Percentiles rank a stretch among this genome's conserved stretches.
phyloP scores from a whole-genome alignment of 2,797 vertebrate species.

The Tauraco hartlaubi region DNA sequence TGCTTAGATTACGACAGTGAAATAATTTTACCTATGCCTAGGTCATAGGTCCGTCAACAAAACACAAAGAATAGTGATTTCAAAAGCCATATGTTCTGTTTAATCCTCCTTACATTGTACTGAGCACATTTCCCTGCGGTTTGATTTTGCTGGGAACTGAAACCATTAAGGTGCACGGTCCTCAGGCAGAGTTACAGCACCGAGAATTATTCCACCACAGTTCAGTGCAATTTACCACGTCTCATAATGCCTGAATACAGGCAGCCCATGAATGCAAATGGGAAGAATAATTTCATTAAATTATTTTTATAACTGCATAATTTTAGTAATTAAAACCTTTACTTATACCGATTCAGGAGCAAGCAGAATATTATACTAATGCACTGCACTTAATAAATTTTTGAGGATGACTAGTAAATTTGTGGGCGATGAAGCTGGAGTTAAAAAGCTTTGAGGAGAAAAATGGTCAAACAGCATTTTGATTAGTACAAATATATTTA shows the following conservation, averaged over 20 bases:
- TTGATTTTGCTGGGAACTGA: constrained; percentile 24
- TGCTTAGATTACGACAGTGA: not conserved
- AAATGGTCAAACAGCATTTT: constrained; percentile 21
- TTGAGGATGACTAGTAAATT: constrained; percentile 62
- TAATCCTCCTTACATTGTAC: not conserved
- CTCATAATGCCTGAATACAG: not conserved
- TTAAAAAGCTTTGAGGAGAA: constrained; percentile 29
- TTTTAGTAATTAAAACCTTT: constrained; percentile 79
- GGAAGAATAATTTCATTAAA: constrained; percentile 69
- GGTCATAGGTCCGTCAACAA: not conserved
- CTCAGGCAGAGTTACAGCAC: constrained; percentile 31
- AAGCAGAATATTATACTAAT: constrained; percentile 57
- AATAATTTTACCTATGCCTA: not conserved
- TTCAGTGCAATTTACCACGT: not conserved
- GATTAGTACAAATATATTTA: constrained; percentile 63
- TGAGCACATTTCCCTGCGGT: not conserved
- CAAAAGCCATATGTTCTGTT: not conserved
- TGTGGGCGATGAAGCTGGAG: not conserved
- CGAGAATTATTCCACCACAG: constrained; percentile 32
- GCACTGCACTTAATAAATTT: constrained; percentile 59
- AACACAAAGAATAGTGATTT: not conserved
- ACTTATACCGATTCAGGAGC: constrained; percentile 49
- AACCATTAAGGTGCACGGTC: not conserved
- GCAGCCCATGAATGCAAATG: constrained; percentile 67
- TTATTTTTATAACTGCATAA: constrained; percentile 69